Percentiles rank a stretch among this genome's conserved stretches.
phyloP scores from a whole-genome alignment of 2,113 vertebrate genomes.

The Recurvirostra avosetta region DNA sequence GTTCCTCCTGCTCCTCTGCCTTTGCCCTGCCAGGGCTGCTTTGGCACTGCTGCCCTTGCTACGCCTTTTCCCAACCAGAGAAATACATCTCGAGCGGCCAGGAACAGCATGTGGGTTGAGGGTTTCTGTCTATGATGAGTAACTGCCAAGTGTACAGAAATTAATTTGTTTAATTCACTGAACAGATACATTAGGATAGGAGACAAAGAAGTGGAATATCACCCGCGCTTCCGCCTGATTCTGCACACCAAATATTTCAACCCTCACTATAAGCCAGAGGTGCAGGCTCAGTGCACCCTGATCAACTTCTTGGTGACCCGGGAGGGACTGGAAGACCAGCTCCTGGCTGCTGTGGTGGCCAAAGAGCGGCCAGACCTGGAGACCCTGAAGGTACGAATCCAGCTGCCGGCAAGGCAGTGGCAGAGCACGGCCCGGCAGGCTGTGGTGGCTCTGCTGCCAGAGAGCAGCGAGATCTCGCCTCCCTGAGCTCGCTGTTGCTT shows the following conservation, averaged over 20 bases:
- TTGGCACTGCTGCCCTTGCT: not conserved
- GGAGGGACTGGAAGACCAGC: constrained; percentile 79
- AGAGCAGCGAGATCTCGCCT: not conserved
- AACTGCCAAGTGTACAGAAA: not conserved
- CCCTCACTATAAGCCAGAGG: constrained; percentile 79
- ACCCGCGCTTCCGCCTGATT: constrained; percentile 74
- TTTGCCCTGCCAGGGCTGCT: not conserved
- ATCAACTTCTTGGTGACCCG: constrained; percentile 81
- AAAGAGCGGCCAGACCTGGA: constrained; percentile 76
- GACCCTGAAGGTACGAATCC: constrained; percentile 65
- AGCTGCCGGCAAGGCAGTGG: accelerated
- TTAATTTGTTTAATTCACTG: not conserved
- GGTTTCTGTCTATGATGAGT: not conserved
- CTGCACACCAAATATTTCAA: constrained; percentile 78
- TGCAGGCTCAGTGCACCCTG: constrained; percentile 80
- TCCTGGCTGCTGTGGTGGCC: constrained; percentile 76
- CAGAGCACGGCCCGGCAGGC: accelerated
- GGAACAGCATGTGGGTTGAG: not conserved
- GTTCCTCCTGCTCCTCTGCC: not conserved
- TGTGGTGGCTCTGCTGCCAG: not conserved
- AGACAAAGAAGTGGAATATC: constrained; percentile 77
- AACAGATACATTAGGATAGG: constrained; percentile 74
- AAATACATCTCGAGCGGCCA: not conserved
- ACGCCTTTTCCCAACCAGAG: not conserved
- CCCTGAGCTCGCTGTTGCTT: accelerated